Conservation (phyloP, 1,140 invertebrate genomes). For the Listronotus oregonensis region DNA sequence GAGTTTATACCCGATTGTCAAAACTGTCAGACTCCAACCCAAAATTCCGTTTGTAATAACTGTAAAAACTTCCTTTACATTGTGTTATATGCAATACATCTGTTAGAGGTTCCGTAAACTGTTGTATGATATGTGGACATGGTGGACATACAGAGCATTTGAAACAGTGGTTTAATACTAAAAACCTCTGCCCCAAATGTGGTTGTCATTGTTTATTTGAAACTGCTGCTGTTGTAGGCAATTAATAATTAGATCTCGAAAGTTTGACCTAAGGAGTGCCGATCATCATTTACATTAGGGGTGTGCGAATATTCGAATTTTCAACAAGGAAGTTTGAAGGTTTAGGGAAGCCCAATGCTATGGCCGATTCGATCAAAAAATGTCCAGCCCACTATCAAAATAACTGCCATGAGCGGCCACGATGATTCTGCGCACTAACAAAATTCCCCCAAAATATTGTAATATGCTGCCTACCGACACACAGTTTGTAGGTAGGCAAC, state of each 20-base stretch:
- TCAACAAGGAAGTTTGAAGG: too few species aligned
- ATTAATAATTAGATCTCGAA: conserved; percentile 1
- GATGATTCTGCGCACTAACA: too few species aligned
- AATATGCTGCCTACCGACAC: too few species aligned
- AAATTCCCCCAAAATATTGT: too few species aligned
- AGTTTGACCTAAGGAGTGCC: too few species aligned
- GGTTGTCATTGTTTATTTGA: conserved; percentile 85
- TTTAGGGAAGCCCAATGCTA: too few species aligned
- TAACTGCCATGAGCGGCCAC: too few species aligned
- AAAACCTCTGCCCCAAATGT: conserved; percentile 79
- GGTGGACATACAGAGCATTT: conserved; percentile 87
- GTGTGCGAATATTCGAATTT: too few species aligned
- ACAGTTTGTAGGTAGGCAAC: too few species aligned
- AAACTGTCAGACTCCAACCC: conserved; percentile 65
- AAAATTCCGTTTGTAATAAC: conserved; percentile 68
- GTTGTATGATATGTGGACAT: conserved; percentile 87
- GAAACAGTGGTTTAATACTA: conserved; percentile 75
- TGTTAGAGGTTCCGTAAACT: conserved; percentile 81
- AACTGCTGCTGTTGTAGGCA: conserved; percentile 50
- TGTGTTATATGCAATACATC: conserved; percentile 86
- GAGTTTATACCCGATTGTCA: conserved; percentile 79
- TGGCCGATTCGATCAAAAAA: too few species aligned
- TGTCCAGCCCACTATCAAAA: too few species aligned
- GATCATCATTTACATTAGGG: too few species aligned
- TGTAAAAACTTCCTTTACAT: conserved; percentile 54